Conservation (phyloP, 1,140 invertebrate species). For the Caenorhabditis briggsae region DNA sequence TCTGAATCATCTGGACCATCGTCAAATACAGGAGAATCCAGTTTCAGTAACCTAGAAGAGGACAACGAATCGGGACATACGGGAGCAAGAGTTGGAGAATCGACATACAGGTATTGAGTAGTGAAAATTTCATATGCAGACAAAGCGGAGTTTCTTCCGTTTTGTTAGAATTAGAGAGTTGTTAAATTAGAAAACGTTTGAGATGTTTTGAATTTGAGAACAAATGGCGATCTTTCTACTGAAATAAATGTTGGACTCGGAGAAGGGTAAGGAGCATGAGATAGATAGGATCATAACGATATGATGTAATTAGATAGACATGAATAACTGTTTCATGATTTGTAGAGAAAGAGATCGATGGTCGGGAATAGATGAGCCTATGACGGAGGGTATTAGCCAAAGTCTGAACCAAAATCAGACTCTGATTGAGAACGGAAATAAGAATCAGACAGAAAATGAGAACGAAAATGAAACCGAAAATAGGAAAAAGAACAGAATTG, state of each 20-base stretch:
- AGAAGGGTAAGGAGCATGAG: conserved; percentile 41
- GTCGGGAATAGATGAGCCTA: neutral
- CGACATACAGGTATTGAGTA: neutral
- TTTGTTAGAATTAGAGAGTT: neutral
- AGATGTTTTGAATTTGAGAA: neutral
- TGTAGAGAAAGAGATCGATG: conserved; percentile 21
- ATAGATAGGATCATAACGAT: conserved; percentile 14
- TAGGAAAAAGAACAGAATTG: too few species aligned
- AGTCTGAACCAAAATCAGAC: neutral
- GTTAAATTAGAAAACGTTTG: neutral
- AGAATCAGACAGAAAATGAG: too few species aligned
- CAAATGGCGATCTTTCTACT: conserved; percentile 1
- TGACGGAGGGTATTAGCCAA: neutral
- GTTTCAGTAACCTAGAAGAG: conserved; percentile 10
- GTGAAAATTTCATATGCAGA: too few species aligned
- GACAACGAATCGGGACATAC: neutral
- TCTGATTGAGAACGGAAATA: too few species aligned
- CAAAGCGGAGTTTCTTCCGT: neutral
- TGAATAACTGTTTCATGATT: neutral
- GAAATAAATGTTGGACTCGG: conserved; percentile 21
- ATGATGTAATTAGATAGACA: neutral
- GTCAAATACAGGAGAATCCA: neutral
- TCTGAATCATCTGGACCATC: neutral
- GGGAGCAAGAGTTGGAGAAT: neutral
- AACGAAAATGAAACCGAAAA: too few species aligned